Percentiles rank a stretch among this genome's conserved stretches.
Conservation (phyloP, 2,797 vertebrate species). For the Zonotrichia albicollis region DNA sequence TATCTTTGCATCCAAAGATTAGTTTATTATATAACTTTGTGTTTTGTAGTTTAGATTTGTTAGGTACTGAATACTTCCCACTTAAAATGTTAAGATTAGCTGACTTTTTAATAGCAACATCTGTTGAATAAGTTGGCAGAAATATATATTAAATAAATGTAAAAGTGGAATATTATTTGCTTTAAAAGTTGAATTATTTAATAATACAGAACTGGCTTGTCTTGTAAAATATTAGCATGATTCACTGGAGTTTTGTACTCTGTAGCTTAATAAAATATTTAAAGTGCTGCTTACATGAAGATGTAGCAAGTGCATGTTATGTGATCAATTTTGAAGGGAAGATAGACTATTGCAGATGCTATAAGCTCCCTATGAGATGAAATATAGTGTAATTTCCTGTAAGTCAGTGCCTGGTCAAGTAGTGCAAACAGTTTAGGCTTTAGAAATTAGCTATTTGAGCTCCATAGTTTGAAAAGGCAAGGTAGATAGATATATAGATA, state of each 20-base stretch:
- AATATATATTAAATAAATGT: background rate
- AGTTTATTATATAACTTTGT: background rate
- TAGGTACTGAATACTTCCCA: background rate
- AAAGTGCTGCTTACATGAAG: background rate
- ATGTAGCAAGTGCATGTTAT: background rate
- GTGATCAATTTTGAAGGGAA: slow-evolving; percentile 26
- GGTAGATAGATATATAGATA: background rate
- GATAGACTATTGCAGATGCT: background rate
- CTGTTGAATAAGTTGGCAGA: background rate
- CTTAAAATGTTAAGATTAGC: background rate
- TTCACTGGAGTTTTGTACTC: background rate
- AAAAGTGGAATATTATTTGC: background rate
- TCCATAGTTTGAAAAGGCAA: background rate
- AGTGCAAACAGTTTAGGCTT: background rate
- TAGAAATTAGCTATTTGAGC: background rate
- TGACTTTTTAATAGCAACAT: background rate
- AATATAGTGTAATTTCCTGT: background rate
- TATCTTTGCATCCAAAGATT: background rate
- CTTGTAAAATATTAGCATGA: background rate
- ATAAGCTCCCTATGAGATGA: background rate
- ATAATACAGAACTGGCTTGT: background rate
- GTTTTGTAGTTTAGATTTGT: background rate
- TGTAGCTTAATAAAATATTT: slow-evolving; percentile 38
- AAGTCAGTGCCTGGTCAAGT: slow-evolving; percentile 7
- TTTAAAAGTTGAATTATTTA: background rate